phyloP scores from a whole-genome alignment of 53 echinoderm and acorn worm species.

The Actinopyga echinites region DNA sequence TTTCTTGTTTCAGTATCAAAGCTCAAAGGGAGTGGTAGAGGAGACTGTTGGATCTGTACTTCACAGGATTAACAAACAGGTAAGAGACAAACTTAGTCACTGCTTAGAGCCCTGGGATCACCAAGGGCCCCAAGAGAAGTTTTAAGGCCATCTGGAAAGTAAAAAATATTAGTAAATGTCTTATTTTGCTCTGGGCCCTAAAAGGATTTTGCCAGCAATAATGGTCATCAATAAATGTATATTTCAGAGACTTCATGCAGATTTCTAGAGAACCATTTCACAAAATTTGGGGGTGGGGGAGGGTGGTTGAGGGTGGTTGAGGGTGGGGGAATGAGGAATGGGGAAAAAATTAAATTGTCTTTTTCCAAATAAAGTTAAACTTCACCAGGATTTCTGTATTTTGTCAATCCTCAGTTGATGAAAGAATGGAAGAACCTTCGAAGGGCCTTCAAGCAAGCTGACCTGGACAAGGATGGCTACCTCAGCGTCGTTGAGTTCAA shows the following conservation, averaged over 20 bases:
- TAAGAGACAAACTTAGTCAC: no score
- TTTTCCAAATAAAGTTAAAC: neutral
- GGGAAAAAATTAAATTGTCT: no score
- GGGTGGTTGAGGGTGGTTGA: no score
- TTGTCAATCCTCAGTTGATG: slow-evolving; percentile 55
- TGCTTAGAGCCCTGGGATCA: neutral
- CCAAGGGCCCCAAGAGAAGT: neutral
- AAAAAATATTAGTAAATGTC: no score
- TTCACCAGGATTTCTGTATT: neutral
- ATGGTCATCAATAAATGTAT: no score
- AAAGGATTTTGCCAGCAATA: no score
- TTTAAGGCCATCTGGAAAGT: neutral
- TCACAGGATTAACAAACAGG: slow-evolving; percentile 81
- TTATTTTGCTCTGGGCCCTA: no score
- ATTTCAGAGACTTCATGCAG: no score
- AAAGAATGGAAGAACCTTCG: slow-evolving; percentile 86
- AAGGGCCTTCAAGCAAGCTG: slow-evolving; percentile 88
- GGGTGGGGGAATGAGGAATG: no score
- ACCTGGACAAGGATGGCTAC: slow-evolving; percentile 65
- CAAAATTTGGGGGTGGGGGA: no score
- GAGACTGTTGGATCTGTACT: slow-evolving; percentile 67
- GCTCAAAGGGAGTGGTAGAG: slow-evolving; percentile 54
- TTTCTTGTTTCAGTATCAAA: slow-evolving; percentile 56
- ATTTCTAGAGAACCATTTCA: no score
- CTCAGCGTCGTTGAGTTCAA: slow-evolving; percentile 79